phyloP scores from a whole-genome alignment of 1,140 invertebrate genomes.

The Trachymyrmex cornetzi region DNA sequence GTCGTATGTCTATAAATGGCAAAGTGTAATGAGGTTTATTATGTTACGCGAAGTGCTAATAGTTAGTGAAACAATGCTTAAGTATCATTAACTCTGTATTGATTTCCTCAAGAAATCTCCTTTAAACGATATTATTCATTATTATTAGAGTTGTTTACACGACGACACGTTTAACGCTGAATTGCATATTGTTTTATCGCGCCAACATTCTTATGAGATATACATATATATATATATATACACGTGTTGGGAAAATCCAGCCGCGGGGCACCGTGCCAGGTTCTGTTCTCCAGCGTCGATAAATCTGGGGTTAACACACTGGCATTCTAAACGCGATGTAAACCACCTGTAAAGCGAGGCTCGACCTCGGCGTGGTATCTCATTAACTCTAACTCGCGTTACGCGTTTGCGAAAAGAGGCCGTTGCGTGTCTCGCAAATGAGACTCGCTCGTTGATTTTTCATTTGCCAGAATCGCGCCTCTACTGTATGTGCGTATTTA shows the following conservation, averaged over 20 bases:
- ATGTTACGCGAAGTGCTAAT: neutral
- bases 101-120: neutral
- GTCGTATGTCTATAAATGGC: neutral
- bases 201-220: slow-evolving; percentile 40
- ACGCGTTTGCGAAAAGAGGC: slow-evolving; percentile 15
- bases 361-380: slow-evolving; percentile 33
- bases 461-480: slow-evolving; percentile 20
- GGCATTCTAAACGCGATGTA: slow-evolving; percentile 73
- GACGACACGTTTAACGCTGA: slow-evolving; percentile 47
- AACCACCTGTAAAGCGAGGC: slow-evolving; percentile 71
- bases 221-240: slow-evolving; percentile 5
- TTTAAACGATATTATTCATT: slow-evolving; percentile 11
- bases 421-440: slow-evolving; percentile 53
- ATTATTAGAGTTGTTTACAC: neutral
- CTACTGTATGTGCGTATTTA: neutral
- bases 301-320: slow-evolving; percentile 66
- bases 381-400: slow-evolving; percentile 56
- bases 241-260: slow-evolving; percentile 44
- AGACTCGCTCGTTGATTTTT: slow-evolving; percentile 50
- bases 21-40: neutral
- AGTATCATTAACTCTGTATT: neutral
- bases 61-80: slow-evolving; percentile 28
- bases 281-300: slow-evolving; percentile 60
- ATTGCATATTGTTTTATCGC: slow-evolving; percentile 68
- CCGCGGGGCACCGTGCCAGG: slow-evolving; percentile 69